Base-by-base conservation (phyloP, 2,888 invertebrate genomes). In the Gnatocerus cornutus region DNA sequence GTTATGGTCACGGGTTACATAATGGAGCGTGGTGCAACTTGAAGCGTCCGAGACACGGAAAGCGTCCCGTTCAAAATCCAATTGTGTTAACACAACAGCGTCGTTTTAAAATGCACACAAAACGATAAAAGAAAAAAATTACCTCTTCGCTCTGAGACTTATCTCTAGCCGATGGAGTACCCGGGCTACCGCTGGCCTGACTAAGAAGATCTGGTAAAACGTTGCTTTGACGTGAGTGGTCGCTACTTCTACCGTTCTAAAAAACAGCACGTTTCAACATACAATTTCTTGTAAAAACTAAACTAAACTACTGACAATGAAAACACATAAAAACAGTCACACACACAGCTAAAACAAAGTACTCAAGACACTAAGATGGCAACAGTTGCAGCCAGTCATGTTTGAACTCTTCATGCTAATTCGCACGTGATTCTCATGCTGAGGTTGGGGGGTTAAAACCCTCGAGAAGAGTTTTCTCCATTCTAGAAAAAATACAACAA, bases 121-220 rank as follows among this genome's bases (percentile, higher is more conserved):
- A 21, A 21, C 21, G 21, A 21, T 21, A 21, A 21, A 21, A 66
- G 14, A 69, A 43, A 67, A 45, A 43, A 52, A 39, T 71, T 88
- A 97, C 97, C 95, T 98, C 98, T 86, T 98, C 98, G 83, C 95
- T 96, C 80, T 94, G 94, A 76, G 95, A 93, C 85, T 97, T 97
- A 87, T 98, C 97, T 61, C 97, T 88, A 78, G 94, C 92, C 76
- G 92, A 92, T 69, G 96, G 95, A 33, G 95, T 95, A 76, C 94
- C 94, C 71, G 93, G 93, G 83, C 91, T 91, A 43, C 87, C 87
- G 68, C 91, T 91, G 70, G 93, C 93, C 87, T 94, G 96, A 83
- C 97, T 97, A 76, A 98, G 90, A 78, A 98, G 90, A 88, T 98
- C 98, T 62, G 98, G 98, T 77, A 98, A 89, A 65, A 98, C 98